These are phyloP conservation scores for Fissipunctia ypsillon DNA, from an alignment of 2,888 invertebrate species.

Conservation along the genomic window DNA sequence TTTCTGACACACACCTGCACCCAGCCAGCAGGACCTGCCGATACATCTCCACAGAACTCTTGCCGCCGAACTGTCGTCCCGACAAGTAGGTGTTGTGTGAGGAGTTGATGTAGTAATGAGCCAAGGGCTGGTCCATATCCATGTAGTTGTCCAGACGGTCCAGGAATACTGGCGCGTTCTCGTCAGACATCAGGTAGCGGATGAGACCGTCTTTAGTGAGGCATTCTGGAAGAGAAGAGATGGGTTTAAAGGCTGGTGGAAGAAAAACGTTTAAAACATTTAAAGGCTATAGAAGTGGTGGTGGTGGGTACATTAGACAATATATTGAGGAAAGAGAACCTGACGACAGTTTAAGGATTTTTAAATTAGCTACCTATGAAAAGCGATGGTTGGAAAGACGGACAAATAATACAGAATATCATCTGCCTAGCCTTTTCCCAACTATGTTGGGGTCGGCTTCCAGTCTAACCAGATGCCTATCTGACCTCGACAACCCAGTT, in stretches of 20 bases:
- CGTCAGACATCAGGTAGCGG: constrained; percentile 99
- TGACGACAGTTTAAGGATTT: too few relatives aligned
- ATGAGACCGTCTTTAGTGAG: constrained; percentile 98
- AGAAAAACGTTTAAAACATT: not conserved
- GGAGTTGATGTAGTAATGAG: constrained; percentile 99
- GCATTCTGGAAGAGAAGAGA: constrained; percentile 90
- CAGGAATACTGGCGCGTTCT: constrained; percentile 99
- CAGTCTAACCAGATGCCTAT: too few relatives aligned
- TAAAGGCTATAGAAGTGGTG: too few relatives aligned
- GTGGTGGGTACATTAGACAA: too few relatives aligned
- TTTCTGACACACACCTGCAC: constrained; percentile 93
- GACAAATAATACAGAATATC: too few relatives aligned
- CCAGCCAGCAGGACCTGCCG: constrained; percentile 98
- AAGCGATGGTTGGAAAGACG: too few relatives aligned
- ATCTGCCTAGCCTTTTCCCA: too few relatives aligned
- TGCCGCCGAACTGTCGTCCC: constrained; percentile 99
- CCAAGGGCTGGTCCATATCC: constrained; percentile 99
- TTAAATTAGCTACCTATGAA: too few relatives aligned
- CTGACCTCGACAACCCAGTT: too few relatives aligned
- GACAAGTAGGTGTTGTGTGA: constrained; percentile 98
- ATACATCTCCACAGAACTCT: constrained; percentile 99
- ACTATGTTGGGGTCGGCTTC: too few relatives aligned
- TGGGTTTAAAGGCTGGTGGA: not conserved
- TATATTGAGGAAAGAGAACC: too few relatives aligned
- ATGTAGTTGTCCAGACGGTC: constrained; percentile 99